These are phyloP conservation scores for Fistularia tabacaria DNA, from an alignment of 2,797 vertebrate species.

Conservation along the genomic window DNA sequence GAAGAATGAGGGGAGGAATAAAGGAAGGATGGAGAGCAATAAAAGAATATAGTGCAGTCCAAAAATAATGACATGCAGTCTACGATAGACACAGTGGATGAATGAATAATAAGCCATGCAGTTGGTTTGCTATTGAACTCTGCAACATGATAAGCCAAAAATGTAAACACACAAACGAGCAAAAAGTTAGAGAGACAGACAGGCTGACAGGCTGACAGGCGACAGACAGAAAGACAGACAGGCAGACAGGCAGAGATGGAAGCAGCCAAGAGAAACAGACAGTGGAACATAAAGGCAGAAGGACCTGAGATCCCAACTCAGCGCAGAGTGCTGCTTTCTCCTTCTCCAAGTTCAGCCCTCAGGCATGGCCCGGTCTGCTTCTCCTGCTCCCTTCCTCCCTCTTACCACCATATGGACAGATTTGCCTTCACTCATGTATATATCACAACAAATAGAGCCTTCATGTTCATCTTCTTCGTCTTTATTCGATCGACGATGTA, in stretches of 20 bases:
- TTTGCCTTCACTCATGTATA: slow-evolving; percentile 39
- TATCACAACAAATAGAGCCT: slow-evolving; percentile 46
- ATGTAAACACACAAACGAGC: too few species aligned
- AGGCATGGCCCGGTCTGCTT: slow-evolving; percentile 65
- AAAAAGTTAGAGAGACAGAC: background rate
- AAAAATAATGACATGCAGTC: too few species aligned
- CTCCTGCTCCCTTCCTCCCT: slow-evolving; percentile 58
- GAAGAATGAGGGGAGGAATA: too few species aligned
- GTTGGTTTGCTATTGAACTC: background rate
- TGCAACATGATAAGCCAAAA: too few species aligned
- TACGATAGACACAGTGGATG: too few species aligned
- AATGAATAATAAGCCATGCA: background rate
- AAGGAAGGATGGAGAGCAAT: too few species aligned
- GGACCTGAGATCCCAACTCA: slow-evolving; percentile 49
- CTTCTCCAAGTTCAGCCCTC: slow-evolving; percentile 52
- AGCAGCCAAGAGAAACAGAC: slow-evolving; percentile 37
- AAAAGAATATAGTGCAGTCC: too few species aligned
- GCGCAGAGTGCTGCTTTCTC: slow-evolving; percentile 46
- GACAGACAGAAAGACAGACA: slow-evolving; percentile 15
- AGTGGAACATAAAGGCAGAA: slow-evolving; percentile 49
- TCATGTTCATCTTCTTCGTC: slow-evolving; percentile 11
- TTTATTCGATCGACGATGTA: slow-evolving; percentile 23
- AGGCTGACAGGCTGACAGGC: slow-evolving; percentile 15
- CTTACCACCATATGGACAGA: slow-evolving; percentile 67
- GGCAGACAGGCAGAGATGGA: slow-evolving; percentile 10